These are phyloP conservation scores for Nemopilema nomurai DNA, from an alignment of 30 jellyfish, hydroid and myxozoan species.

Conservation along the genomic window DNA sequence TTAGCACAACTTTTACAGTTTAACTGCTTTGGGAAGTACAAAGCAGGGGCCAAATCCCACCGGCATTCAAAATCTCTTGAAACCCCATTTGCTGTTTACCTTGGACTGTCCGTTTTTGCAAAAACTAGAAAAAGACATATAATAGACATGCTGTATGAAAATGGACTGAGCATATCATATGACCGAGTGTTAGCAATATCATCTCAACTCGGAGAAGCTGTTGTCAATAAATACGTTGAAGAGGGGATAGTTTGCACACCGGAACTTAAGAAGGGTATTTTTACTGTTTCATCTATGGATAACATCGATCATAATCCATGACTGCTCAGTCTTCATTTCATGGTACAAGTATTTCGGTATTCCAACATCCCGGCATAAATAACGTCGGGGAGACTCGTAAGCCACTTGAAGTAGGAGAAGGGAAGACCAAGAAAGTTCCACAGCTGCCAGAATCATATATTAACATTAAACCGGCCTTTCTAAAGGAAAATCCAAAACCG, in stretches of 20 bases:
- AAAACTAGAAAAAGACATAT: constrained; percentile 21
- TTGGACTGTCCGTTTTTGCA: constrained; percentile 14
- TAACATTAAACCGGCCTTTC: constrained; percentile 4
- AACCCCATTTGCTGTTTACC: constrained; percentile 32
- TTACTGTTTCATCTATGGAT: constrained; percentile 65
- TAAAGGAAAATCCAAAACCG: constrained; percentile 2
- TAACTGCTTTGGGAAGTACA: background rate
- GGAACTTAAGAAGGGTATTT: constrained; percentile 8
- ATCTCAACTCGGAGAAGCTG: background rate
- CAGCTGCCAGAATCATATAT: constrained; percentile 8
- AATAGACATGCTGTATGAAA: constrained; percentile 10
- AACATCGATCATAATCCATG: constrained; percentile 58
- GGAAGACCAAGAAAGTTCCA: constrained; percentile 6
- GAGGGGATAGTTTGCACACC: constrained; percentile 61
- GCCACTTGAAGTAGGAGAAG: constrained; percentile 1
- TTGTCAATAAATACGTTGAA: background rate
- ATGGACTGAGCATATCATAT: constrained; percentile 36
- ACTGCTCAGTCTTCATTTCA: constrained; percentile 58
- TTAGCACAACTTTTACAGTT: constrained; percentile 34
- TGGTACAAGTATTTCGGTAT: constrained; percentile 30
- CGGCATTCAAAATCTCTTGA: background rate
- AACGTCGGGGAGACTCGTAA: background rate
- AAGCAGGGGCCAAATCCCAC: background rate
- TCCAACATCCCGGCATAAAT: constrained; percentile 4
- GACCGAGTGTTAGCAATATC: constrained; percentile 38